Percentiles rank a stretch among this genome's conserved stretches.
These are phyloP conservation scores for Amiota minor DNA, from an alignment of 2,888 invertebrate species.

Conservation along the genomic window DNA sequence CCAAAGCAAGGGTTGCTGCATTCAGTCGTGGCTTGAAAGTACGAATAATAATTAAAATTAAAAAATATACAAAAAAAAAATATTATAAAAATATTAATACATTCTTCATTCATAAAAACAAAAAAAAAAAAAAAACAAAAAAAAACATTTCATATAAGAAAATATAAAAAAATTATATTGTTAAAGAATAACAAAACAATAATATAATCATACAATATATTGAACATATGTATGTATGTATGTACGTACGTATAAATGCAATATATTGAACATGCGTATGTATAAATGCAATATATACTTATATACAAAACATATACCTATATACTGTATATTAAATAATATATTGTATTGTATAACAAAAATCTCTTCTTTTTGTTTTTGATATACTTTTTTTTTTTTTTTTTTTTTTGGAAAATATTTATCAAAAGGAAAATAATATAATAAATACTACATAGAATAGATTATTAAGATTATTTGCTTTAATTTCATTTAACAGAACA, in stretches of 20 bases:
- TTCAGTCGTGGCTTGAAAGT: not conserved
- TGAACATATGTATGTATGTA: too few relatives aligned
- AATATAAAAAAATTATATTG: too few relatives aligned
- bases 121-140: constrained; percentile 1
- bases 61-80: constrained; percentile 3
- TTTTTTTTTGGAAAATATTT: constrained; percentile 28
- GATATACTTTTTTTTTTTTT: too few relatives aligned
- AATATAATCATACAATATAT: too few relatives aligned
- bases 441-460: not conserved
- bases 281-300: not conserved
- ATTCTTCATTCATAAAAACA: not conserved
- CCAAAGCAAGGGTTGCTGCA: constrained; percentile 31
- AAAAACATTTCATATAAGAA: too few relatives aligned
- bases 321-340: too few relatives aligned
- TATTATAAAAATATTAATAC: not conserved
- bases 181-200: too few relatives aligned
- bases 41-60: not conserved
- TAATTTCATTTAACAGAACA: too few relatives aligned
- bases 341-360: too few relatives aligned
- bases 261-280: too few relatives aligned
- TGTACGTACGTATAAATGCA: too few relatives aligned
- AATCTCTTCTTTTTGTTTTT: not conserved
- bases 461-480: too few relatives aligned
- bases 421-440: constrained; percentile 16
- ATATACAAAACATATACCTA: not conserved